Evolutionary conservation across 2,797 vertebrate species (phyloP).

Genomic region (Alcedo atthis): DNA sequence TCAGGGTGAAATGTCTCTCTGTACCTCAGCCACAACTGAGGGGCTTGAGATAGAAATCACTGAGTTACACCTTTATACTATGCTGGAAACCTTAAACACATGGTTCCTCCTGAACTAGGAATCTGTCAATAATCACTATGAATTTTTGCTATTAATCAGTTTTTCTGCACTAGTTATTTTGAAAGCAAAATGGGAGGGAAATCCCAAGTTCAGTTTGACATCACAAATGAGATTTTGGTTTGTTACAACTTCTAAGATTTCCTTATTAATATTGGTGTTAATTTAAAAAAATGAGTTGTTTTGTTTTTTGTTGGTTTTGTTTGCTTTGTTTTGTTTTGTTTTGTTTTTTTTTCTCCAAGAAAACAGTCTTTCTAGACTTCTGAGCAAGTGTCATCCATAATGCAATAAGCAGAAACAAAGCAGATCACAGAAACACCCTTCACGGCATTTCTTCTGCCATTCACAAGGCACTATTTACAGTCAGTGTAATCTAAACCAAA

Average conservation of each 20-base stretch:
- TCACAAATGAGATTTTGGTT: neutral
- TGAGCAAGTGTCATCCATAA: neutral
- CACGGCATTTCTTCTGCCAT: neutral
- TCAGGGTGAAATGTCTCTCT: neutral
- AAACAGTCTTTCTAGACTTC: neutral
- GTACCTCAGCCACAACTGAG: neutral
- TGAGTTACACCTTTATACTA: neutral
- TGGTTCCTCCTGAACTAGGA: neutral
- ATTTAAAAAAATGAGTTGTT: neutral
- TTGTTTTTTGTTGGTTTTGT: too few species aligned
- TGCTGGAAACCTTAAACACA: neutral
- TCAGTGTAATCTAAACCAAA: neutral
- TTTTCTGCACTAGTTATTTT: neutral
- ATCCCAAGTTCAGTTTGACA: neutral
- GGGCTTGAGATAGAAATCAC: neutral
- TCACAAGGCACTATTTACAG: neutral
- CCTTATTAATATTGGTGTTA: neutral
- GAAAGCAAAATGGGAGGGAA: neutral
- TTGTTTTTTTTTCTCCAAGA: neutral
- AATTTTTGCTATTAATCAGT: neutral
- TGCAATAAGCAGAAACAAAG: neutral
- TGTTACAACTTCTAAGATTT: neutral
- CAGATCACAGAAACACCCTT: neutral
- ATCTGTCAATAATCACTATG: neutral
- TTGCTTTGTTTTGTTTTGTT: neutral